A percentile compares a stretch with the other conserved stretches of the same genome.
Evolutionary conservation across 2,797 vertebrate species (phyloP).

Genomic region (Eulemur coronatus): DNA sequence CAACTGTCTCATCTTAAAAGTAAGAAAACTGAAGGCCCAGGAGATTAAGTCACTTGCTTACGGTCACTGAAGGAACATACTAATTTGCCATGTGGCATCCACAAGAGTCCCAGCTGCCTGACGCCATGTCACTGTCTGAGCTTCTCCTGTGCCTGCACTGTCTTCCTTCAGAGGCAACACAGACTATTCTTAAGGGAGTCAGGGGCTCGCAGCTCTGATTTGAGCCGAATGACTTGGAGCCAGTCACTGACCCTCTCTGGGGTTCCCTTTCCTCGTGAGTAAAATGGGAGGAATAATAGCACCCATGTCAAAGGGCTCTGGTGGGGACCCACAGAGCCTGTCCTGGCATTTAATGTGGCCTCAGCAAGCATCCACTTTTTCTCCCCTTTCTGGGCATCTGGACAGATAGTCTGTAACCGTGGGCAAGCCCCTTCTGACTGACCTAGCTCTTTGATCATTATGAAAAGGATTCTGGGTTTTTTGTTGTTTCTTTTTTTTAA

Average conservation of each 20-base stretch:
- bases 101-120: fast-evolving
- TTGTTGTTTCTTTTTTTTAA: neutral
- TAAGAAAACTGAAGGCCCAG: neutral
- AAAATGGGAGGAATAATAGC: neutral
- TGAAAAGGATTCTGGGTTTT: neutral
- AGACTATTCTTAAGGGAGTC: neutral
- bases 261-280: neutral
- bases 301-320: fast-evolving
- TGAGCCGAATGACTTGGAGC: neutral
- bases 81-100: neutral
- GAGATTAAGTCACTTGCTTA: neutral
- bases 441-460: neutral
- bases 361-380: neutral
- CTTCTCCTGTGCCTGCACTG: neutral
- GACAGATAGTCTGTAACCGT: neutral
- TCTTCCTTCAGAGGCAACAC: neutral
- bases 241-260: neutral
- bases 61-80: neutral
- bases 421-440: neutral
- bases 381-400: neutral
- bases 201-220: neutral
- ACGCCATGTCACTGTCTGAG: neutral
- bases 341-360: no score
- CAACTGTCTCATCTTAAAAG: neutral
- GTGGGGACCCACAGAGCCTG: neutral